Evolutionary conservation across 2,113 vertebrate genomes (phyloP), one percentile per base, ranked within the genome.

Genomic region (Hyla sarda): DNA sequence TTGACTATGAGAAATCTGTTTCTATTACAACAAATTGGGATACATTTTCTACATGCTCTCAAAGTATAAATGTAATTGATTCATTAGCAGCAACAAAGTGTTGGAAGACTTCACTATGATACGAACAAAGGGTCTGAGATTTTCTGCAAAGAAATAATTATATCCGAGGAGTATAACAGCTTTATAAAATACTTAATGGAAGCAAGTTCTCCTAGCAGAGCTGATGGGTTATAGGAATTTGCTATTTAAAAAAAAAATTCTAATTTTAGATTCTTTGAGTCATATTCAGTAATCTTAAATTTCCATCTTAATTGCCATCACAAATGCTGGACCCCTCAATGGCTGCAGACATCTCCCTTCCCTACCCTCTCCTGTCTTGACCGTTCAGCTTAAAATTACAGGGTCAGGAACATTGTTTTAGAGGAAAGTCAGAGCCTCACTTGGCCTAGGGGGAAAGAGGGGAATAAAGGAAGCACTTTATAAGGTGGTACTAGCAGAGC

Each of bases 1-100:
- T 71, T 81, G 84, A 80, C 76, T 86, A 81, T 81, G 75, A 86
- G 62, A 79, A 86, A 86, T 86, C 84, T 80, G 30, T 72, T 86
- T 21, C 48, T 72, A 56, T 86, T 86, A 85, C 71, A 47, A 78
- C 32, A 86, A 69, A 72, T 86, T 60, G 23, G 32, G 25, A 32
- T 80, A 60, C 81, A 72, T 56, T 28, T 86, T 47, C 45, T 73
- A 30, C 41, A 23, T 71, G 75, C 21, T 50, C 65, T 45, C 48
- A 58, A 60, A 80, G n/a, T 50, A 48, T 47, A 17, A 41, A 16
- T 45, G 25, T 34, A 79, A 56, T 72, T 60, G 76, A 86, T 58
- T 81, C 17, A 80, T 72, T 86, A 79, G 45, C 32, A 86, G 75
- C 34, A 71, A 86, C 48, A 28, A 77, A 47, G 2, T 21, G 19